Base-by-base conservation (phyloP, 2,113 vertebrate genomes). In the Seriola aureovittata region DNA sequence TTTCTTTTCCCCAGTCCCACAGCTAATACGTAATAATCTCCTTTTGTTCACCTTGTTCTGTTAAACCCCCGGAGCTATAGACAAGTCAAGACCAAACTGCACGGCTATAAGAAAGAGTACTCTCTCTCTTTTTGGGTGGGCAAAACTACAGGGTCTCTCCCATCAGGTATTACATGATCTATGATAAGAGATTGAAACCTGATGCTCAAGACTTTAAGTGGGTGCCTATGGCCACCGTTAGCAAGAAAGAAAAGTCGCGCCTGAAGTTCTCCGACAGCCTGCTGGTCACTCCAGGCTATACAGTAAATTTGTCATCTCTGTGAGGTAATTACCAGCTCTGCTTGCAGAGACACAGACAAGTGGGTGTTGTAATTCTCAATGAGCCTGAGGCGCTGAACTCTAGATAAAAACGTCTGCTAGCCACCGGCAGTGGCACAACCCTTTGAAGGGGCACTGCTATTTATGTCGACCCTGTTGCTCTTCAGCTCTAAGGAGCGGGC, bases 81-180 rank as follows among this genome's bases (percentile, higher is more conserved):
- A 90, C 94, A 93, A 92, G 94, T 93, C 57, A 52, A 93, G 92
- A 91, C 94, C 54, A 12, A 89, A 68, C 66, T 70, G 77, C 58
- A 21, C 62, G 36, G 63, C 79, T 62, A 50, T 64, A 11, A 84
- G 64, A 44, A 78, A 38, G 36, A 7, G 3, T 46, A 17, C 52
- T 57, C 23, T 75, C 38, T 66, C 23, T 85, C 71, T 76, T 84
- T 89, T 85, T 90, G 88, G 85, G 85, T 90, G 91, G 90, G 88
- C 81, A 84, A 36, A 78, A 60, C 77, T 29, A 66, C 79, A 19
- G 29, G 69, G 64, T 90, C 85, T 60, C 73, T 76, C 77, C 48
- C 62, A 73, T 78, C 57, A 84, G 64, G 50, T 71, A 40, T 82
- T 44, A 80, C 42, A 72, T 14, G 14, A 23, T 58, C 55, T 57